phyloP scores from a whole-genome alignment of 2,113 vertebrate species.

The Willisornis vidua region DNA sequence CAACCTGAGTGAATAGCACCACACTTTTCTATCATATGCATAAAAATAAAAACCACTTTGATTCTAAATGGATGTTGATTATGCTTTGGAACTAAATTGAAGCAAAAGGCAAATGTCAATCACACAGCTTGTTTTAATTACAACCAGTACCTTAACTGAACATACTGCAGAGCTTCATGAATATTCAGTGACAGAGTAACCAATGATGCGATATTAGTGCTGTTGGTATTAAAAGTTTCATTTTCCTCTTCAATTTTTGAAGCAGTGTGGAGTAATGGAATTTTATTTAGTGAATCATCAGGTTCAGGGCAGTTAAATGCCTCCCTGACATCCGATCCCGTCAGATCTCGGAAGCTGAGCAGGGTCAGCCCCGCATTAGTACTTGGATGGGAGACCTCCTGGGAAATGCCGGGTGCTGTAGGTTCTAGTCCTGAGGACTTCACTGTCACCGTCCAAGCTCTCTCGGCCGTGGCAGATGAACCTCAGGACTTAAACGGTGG shows the following conservation, averaged over 20 bases:
- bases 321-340: too few species aligned
- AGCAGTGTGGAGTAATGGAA: background rate
- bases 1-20: background rate
- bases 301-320: too few species aligned
- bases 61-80: background rate
- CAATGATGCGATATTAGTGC: background rate
- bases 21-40: background rate
- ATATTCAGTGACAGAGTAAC: background rate
- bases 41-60: background rate
- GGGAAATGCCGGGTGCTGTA: too few species aligned
- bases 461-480: too few species aligned
- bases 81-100: background rate
- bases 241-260: background rate
- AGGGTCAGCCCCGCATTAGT: too few species aligned
- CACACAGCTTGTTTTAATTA: background rate
- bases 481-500: too few species aligned
- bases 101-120: background rate
- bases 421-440: too few species aligned
- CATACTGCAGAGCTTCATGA: background rate
- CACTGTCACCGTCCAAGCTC: too few species aligned
- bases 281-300: background rate
- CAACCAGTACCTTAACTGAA: background rate
- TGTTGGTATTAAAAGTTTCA: background rate
- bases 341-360: too few species aligned
- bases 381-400: too few species aligned